Evolutionary conservation across 2,888 invertebrate species (phyloP).

Genomic region (Cataglyphis livida): DNA sequence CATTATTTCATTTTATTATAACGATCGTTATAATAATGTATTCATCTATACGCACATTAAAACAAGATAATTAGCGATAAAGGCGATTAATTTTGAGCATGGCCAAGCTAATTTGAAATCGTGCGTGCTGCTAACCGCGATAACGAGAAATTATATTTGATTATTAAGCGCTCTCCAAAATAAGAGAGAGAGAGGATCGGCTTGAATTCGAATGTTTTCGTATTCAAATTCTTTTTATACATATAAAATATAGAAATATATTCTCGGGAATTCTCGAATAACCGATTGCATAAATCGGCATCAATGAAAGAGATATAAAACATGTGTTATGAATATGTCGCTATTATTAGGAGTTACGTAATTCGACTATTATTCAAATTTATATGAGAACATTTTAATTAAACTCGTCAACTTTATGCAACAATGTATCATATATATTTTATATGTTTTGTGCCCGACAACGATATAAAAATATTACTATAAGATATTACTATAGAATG

Average conservation of each 20-base stretch:
- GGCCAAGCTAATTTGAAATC: constrained; percentile 38
- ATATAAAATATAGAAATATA: neutral
- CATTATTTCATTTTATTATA: neutral
- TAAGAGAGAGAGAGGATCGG: constrained; percentile 1
- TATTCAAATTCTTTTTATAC: constrained; percentile 20
- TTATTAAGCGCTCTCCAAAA: constrained; percentile 27
- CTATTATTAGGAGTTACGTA: constrained; percentile 21
- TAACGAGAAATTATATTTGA: constrained; percentile 46
- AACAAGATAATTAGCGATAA: constrained; percentile 46
- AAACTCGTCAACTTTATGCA: constrained; percentile 31
- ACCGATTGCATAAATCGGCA: neutral
- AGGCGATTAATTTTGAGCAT: constrained; percentile 43
- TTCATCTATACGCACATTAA: constrained; percentile 32
- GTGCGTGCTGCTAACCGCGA: constrained; percentile 34
- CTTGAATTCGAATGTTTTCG: constrained; percentile 18
- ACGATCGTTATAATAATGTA: constrained; percentile 5
- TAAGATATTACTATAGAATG: neutral
- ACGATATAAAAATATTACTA: neutral
- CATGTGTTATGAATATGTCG: neutral
- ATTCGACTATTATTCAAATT: constrained; percentile 29
- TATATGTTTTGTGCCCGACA: neutral
- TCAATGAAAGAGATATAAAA: neutral
- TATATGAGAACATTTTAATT: constrained; percentile 30
- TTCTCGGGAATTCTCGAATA: neutral
- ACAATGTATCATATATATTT: neutral